phyloP scores from a whole-genome alignment of 2,888 invertebrate genomes.

The Thalpophila matura region DNA sequence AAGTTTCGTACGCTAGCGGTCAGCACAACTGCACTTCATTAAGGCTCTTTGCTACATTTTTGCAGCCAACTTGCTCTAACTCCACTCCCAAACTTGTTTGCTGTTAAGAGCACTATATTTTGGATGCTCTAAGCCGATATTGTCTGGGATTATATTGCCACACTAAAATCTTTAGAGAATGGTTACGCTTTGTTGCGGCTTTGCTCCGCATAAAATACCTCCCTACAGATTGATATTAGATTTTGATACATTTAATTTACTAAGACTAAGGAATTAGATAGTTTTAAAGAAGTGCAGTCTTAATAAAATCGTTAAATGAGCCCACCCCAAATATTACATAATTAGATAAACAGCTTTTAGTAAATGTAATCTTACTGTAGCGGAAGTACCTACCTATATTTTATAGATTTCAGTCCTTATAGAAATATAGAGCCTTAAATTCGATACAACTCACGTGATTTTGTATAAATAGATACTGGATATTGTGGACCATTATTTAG shows the following conservation, averaged over 20 bases:
- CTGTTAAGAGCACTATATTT: conserved; percentile 27
- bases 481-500: conserved; percentile 24
- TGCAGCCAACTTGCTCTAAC: conserved; percentile 29
- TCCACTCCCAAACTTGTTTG: conserved; percentile 23
- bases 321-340: neutral
- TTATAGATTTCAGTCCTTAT: neutral
- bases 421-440: neutral
- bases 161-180: conserved; percentile 38
- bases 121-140: conserved; percentile 20
- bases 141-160: conserved; percentile 28
- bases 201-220: conserved; percentile 39
- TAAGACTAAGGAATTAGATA: neutral
- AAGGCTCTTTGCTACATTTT: conserved; percentile 38
- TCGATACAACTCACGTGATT: neutral
- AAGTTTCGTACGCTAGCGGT: conserved; percentile 20
- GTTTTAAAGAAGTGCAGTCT: neutral
- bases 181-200: conserved; percentile 19
- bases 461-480: neutral
- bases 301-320: neutral
- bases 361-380: neutral
- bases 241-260: neutral
- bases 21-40: conserved; percentile 40
- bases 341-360: neutral
- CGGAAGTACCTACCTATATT: neutral
- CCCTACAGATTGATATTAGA: neutral